A percentile compares a stretch with the other conserved stretches of the same genome.
Conservation (phyloP, 37 sponge, comb jelly and placozoan genomes). For the Crambe crambe region DNA sequence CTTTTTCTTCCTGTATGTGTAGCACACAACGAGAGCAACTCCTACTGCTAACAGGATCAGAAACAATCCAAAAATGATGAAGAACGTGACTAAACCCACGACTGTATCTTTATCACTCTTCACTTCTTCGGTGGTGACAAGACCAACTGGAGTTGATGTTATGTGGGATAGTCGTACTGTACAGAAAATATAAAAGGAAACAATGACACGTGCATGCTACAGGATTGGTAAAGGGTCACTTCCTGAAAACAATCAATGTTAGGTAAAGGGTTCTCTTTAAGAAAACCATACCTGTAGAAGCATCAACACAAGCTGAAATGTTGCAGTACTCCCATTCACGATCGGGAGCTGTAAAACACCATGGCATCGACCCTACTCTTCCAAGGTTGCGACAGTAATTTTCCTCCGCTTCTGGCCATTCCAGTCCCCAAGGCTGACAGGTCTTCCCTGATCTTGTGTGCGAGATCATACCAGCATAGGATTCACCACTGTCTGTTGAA, state of each 20-base stretch:
- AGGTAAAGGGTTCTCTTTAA: too few relatives aligned
- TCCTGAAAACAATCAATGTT: too few relatives aligned
- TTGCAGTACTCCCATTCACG: constrained; percentile 64
- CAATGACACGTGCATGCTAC: too few relatives aligned
- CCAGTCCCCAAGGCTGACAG: constrained; percentile 36
- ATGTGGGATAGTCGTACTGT: too few relatives aligned
- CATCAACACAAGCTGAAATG: background rate
- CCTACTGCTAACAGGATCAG: background rate
- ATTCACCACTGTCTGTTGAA: constrained; percentile 16
- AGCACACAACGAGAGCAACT: background rate
- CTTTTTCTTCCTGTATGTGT: background rate
- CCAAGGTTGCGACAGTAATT: constrained; percentile 61
- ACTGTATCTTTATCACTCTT: too few relatives aligned
- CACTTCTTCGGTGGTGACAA: too few relatives aligned
- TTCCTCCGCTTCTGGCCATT: background rate
- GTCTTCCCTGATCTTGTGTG: background rate
- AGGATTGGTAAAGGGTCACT: too few relatives aligned
- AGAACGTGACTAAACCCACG: background rate
- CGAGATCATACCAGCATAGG: constrained; percentile 15
- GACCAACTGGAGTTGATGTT: too few relatives aligned
- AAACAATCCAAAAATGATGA: background rate
- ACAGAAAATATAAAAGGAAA: too few relatives aligned
- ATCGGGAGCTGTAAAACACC: constrained; percentile 49
- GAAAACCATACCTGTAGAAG: too few relatives aligned
- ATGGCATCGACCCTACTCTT: constrained; percentile 35